Base-by-base conservation (phyloP, 2,888 invertebrate genomes). In the Zaprionus lineosus region DNA sequence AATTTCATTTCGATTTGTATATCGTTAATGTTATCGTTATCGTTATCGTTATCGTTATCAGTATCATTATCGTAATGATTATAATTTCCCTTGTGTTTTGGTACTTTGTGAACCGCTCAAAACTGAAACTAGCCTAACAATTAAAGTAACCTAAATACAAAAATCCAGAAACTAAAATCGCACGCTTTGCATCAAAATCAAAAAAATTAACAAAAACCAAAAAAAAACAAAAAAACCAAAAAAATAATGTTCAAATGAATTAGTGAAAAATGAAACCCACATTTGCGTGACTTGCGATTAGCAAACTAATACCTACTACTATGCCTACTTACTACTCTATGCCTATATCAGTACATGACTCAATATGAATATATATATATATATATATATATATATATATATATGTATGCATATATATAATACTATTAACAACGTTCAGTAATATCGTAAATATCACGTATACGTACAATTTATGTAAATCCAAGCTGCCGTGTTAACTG, bases 131-230 rank as follows among this genome's bases (percentile, higher is more conserved):
- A 86, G 83, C 79, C 84, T 74, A 84, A 83, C 61, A 85, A 66
- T 62, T 64, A 66, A 75, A 83, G 77, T 83, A 85, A 79, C 60
- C 59, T 58, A 48, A 83, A 59, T 51, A 62, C 24, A 40, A 43
- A 63, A 44, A 43, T 48, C 52, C 58, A 70, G 73, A 87, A 74
- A 71, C 66, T 72, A 84, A 86, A 82, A 83, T 75, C 86, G 89
- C 89, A 89, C 89, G 89, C 88, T 89, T 88, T 89, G 89, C 89
- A 86, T 88, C 82, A 75, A 86, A 76, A 73, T 68, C 53, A 62
- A 59, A 67, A 46, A 41, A 43, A 28, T 7, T 31, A 14, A 9
- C 29, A 48, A 36, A 51, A 31, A 28, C 31, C 9, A 53, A 24
- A n/a, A 11, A 41, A 59, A 60, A 47, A 46, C 36, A 40, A 47